Evolutionary conservation across 30 jellyfish, hydroid and myxozoan species (phyloP).

Genomic region (Hydractinia symbiolongicarpus): DNA sequence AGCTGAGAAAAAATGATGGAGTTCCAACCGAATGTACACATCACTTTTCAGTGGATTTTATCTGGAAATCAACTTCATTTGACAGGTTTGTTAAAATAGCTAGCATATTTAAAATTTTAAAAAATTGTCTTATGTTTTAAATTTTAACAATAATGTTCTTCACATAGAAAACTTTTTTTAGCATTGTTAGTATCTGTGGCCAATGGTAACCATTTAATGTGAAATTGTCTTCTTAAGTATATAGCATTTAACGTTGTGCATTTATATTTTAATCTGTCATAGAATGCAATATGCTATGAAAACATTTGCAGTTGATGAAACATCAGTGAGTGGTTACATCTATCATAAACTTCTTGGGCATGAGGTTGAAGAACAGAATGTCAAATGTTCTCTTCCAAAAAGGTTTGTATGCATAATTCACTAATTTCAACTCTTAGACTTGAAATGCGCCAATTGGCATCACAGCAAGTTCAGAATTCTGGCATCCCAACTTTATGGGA

Average conservation of each 20-base stretch:
- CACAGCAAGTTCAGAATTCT: no score
- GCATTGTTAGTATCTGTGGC: no score
- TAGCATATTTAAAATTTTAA: not conserved
- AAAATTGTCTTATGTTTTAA: not conserved
- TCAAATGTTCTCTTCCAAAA: conserved; percentile 91
- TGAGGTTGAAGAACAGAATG: conserved; percentile 93
- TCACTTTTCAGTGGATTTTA: conserved; percentile 95
- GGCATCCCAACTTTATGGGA: no score
- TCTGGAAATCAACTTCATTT: conserved; percentile 98
- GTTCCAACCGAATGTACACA: conserved; percentile 98
- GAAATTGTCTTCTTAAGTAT: no score
- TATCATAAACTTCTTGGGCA: conserved; percentile 94
- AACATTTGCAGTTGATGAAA: conserved; percentile 95
- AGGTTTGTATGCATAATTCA: conserved; percentile 41
- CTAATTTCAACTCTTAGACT: no score
- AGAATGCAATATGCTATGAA: conserved; percentile 99
- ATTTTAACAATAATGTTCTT: not conserved
- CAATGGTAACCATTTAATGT: no score
- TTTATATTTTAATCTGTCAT: not conserved
- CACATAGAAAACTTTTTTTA: no score
- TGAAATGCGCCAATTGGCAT: no score
- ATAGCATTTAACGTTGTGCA: no score
- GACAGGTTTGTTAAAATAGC: conserved; percentile 50
- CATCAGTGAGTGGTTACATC: conserved; percentile 95
- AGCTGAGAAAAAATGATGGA: conserved; percentile 83